These are phyloP conservation scores for Eristalinus sepulchralis DNA, from an alignment of 2,888 invertebrate genomes.

Conservation along the genomic window DNA sequence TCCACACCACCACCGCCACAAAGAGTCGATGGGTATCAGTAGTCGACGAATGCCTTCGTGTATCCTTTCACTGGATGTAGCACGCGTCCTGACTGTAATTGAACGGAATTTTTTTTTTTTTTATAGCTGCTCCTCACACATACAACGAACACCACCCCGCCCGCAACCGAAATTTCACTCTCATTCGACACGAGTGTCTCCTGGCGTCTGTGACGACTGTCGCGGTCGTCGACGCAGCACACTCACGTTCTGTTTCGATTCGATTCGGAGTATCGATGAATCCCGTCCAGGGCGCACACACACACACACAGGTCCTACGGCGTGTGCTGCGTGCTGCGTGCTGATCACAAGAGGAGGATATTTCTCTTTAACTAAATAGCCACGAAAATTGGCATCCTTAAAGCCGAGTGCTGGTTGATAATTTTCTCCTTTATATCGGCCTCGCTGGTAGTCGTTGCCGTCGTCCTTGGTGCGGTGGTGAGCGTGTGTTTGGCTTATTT, in stretches of 20 bases:
- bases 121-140: conserved; percentile 50
- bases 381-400: conserved; percentile 62
- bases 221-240: not conserved
- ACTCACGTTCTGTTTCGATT: not conserved
- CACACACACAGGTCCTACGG: no score
- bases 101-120: conserved; percentile 46
- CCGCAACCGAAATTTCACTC: conserved; percentile 33
- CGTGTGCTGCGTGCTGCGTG: not conserved
- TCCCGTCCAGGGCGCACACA: not conserved
- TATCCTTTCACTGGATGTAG: not conserved
- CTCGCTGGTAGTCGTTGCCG: not conserved
- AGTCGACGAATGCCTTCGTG: not conserved
- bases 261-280: not conserved
- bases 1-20: not conserved
- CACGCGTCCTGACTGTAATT: conserved; percentile 38
- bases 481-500: conserved; percentile 17
- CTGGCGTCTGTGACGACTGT: conserved; percentile 10
- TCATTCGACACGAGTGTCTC: conserved; percentile 6
- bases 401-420: conserved; percentile 7
- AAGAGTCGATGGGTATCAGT: not conserved
- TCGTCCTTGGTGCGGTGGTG: conserved; percentile 21
- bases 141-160: conserved; percentile 10
- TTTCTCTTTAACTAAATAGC: conserved; percentile 26
- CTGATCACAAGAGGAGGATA: conserved; percentile 14
- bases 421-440: not conserved